Percentiles rank a stretch among this genome's conserved stretches.
Conservation (phyloP, 2,113 vertebrate genomes). For the Pelodiscus sinensis region DNA sequence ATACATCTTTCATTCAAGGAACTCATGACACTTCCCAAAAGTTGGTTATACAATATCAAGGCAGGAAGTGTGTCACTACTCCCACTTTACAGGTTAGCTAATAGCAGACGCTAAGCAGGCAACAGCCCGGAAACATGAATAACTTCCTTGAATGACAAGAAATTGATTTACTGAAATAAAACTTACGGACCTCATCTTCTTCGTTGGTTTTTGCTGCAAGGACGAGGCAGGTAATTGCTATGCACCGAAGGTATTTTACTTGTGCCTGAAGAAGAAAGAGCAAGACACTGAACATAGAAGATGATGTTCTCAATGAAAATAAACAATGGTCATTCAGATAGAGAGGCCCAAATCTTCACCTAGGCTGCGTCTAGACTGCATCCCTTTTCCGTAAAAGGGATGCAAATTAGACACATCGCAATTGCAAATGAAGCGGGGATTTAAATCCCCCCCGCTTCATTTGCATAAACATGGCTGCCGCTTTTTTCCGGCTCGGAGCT, state of each 20-base stretch:
- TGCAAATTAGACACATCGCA: no score
- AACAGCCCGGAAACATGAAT: neutral
- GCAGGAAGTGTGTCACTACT: neutral
- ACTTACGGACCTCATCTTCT: conserved; percentile 82
- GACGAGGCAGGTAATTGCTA: conserved; percentile 82
- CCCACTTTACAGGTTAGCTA: neutral
- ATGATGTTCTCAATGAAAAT: neutral
- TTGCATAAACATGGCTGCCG: no score
- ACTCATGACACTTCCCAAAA: neutral
- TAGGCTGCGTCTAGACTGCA: no score
- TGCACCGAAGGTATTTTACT: conserved; percentile 81
- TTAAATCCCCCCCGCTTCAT: no score
- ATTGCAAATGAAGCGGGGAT: no score
- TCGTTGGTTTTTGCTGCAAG: conserved; percentile 86
- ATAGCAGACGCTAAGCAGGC: neutral
- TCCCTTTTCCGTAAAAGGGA: no score
- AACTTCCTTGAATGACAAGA: neutral
- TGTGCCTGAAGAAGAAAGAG: conserved; percentile 76
- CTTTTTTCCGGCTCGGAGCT: no score
- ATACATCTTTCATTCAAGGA: neutral
- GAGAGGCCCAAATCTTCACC: neutral
- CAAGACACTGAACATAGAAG: neutral
- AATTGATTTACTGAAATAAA: neutral
- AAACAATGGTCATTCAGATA: neutral
- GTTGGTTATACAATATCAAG: neutral